Evolutionary conservation across 2,797 vertebrate species (phyloP).

Genomic region (Rhabdophis nuchalis): DNA sequence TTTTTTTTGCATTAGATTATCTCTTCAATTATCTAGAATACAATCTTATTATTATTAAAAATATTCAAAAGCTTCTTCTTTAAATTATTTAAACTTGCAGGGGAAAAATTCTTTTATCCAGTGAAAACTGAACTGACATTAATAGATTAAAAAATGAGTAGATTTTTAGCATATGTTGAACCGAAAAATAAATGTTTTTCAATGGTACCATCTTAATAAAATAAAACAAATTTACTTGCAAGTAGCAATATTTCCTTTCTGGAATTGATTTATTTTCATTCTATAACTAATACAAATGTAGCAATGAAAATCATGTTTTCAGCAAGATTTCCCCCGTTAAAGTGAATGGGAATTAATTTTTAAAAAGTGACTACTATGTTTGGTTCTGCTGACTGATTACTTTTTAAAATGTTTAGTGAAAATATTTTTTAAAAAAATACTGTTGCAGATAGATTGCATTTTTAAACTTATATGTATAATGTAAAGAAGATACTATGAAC

Average conservation of each 20-base stretch:
- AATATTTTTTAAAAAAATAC: not conserved
- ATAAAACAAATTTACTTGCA: not conserved
- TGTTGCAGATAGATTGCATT: not conserved
- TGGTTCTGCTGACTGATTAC: slow-evolving; percentile 1
- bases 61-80: not conserved
- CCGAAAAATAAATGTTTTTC: not conserved
- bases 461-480: not conserved
- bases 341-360: slow-evolving; percentile 48
- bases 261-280: slow-evolving; percentile 56
- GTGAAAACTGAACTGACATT: not conserved
- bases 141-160: not conserved
- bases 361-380: slow-evolving; percentile 47
- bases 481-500: not conserved
- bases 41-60: not conserved
- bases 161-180: not conserved
- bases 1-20: not conserved
- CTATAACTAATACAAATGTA: slow-evolving; percentile 50
- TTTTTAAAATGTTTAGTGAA: slow-evolving; percentile 34
- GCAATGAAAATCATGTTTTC: slow-evolving; percentile 52
- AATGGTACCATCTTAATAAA: slow-evolving; percentile 12
- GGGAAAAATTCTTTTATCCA: not conserved
- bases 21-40: not conserved
- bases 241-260: slow-evolving; percentile 44
- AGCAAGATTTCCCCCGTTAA: slow-evolving; percentile 53
- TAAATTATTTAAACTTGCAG: not conserved